These are phyloP conservation scores for Mormyrus proboscirostris DNA, from an alignment of 2,797 vertebrate species.

Conservation along the genomic window DNA sequence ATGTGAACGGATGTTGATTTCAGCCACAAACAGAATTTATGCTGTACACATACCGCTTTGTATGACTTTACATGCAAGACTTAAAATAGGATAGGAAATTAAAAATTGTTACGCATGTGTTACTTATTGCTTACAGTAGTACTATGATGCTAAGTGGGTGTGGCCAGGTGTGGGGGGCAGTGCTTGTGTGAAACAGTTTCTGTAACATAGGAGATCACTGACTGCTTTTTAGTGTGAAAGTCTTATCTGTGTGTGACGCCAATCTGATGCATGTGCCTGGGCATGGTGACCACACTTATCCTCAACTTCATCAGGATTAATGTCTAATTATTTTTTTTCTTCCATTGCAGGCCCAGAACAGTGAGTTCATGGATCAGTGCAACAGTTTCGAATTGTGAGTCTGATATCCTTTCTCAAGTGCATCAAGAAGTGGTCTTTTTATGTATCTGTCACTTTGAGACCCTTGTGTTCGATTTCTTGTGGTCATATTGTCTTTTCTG, in stretches of 20 bases:
- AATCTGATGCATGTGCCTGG: background rate
- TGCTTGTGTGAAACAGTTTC: background rate
- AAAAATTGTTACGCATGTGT: background rate
- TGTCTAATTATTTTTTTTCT: background rate
- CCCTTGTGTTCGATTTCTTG: background rate
- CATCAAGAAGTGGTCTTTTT: background rate
- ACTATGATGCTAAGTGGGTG: background rate
- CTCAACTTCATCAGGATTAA: background rate
- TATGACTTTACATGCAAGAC: background rate
- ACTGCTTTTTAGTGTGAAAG: background rate
- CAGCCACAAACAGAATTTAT: background rate
- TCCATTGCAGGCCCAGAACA: constrained; percentile 68
- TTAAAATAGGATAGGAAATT: no score
- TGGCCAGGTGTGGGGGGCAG: background rate
- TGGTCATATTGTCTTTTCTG: background rate
- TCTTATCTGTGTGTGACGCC: background rate
- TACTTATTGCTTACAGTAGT: background rate
- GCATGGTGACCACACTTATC: background rate
- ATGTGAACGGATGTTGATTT: background rate
- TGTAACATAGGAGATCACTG: background rate
- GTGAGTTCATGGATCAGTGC: constrained; percentile 89
- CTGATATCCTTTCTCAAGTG: constrained; percentile 19
- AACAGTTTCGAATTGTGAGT: constrained; percentile 92
- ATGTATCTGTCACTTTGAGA: background rate
- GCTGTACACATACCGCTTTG: background rate